Evolutionary conservation across 2,888 invertebrate species (phyloP).

Genomic region (Acanthacorydalis orientalis): DNA sequence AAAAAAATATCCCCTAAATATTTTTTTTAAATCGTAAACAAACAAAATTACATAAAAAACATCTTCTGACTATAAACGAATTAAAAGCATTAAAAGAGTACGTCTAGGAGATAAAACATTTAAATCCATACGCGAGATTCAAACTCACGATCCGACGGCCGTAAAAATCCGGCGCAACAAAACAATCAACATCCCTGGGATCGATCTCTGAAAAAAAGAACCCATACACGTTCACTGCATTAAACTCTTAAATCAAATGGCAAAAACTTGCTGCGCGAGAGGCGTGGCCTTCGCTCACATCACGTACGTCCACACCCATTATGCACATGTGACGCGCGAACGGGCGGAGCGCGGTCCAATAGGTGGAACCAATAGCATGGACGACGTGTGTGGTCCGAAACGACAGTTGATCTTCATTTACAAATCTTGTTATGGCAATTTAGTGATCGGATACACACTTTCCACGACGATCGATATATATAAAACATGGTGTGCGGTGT

Average conservation of each 20-base stretch:
- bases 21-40: no score
- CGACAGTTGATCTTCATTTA: conserved; percentile 24
- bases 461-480: background rate
- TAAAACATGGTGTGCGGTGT: background rate
- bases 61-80: no score
- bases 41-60: no score
- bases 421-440: conserved; percentile 24
- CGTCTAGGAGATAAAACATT: background rate
- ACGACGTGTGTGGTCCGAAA: conserved; percentile 29
- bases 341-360: conserved; percentile 6
- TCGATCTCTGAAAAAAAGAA: background rate
- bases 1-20: no score
- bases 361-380: conserved; percentile 21
- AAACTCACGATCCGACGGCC: background rate
- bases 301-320: background rate
- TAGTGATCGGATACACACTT: conserved; percentile 17
- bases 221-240: background rate
- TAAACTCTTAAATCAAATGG: background rate
- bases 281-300: background rate
- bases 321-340: background rate
- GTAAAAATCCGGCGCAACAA: background rate
- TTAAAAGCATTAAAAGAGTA: no score
- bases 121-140: background rate
- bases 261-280: background rate
- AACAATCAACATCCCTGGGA: background rate